Conservation (phyloP, 2,888 invertebrate species). For the Epinotia ramella region DNA sequence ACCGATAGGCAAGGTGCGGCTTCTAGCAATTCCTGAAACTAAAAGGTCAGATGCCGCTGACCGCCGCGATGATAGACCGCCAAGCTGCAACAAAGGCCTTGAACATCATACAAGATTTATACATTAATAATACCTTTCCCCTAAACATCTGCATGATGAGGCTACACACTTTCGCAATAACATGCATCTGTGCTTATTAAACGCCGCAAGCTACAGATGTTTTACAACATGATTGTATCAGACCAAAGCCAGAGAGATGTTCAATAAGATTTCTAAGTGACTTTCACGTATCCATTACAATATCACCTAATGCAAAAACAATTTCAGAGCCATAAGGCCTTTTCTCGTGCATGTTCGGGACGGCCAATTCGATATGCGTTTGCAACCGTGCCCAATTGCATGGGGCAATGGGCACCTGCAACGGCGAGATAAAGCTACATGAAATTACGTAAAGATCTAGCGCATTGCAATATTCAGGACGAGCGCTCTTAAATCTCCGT, state of each 20-base stretch:
- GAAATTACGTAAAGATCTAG: conserved; percentile 27
- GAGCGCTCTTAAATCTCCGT: conserved; percentile 34
- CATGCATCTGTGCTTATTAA: conserved; percentile 41
- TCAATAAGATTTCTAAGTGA: neutral
- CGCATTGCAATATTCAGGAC: conserved; percentile 36
- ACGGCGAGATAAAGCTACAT: conserved; percentile 28
- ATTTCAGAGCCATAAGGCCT: conserved; percentile 27
- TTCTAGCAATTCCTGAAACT: conserved; percentile 61
- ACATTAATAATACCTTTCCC: neutral
- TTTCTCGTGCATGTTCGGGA: conserved; percentile 12
- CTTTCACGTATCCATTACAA: conserved; percentile 28
- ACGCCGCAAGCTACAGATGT: conserved; percentile 32
- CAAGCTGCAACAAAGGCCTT: conserved; percentile 50
- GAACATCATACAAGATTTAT: neutral
- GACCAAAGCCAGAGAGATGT: neutral
- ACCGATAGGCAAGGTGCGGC: conserved; percentile 46
- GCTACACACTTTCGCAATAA: conserved; percentile 45
- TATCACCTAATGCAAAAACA: conserved; percentile 35
- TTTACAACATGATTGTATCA: conserved; percentile 22
- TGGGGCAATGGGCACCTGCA: conserved; percentile 47
- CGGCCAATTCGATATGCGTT: conserved; percentile 48
- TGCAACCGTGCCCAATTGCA: conserved; percentile 49
- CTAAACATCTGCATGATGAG: conserved; percentile 47
- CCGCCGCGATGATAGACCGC: conserved; percentile 50
- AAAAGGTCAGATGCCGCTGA: conserved; percentile 58